Evolutionary conservation across 2,888 invertebrate genomes (phyloP), one percentile per base, ranked within the genome.

Genomic region (Spisula solida): DNA sequence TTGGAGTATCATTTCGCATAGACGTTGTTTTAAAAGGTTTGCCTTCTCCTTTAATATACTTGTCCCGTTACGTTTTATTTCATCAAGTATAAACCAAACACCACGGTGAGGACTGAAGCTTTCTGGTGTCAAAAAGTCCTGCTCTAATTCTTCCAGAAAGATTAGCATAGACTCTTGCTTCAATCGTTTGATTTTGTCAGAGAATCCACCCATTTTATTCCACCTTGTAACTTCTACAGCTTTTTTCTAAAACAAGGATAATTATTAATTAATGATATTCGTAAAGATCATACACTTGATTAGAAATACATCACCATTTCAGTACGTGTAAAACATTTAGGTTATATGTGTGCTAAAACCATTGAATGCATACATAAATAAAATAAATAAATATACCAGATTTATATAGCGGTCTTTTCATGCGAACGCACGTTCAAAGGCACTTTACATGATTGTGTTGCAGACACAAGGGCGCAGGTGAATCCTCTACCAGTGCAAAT

Each of bases 71-170:
- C 41, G 60, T 55, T 31, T 60, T 51, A 81, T 56, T 31, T 81
- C 81, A n/a, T 12, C 60, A 16, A 81, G 60, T 56, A 34, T 81
- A 20, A 6, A 81, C 29, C 31, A 31, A 0, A 81, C 55, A 16
- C 81, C 34, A 81, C 60, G 60, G 56, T 60, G 18, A 56, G 56
- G 81, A 34, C 20, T 56, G 41, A 81, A 81, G 20, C 18, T 60
- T 25, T 34, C 60, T 18, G 81, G 81, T 6, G 51, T 29, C 29
- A 56, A 1, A 20, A 81, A 60, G 4, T 56, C 29, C 41, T 81
- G 34, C 41, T 81, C 81, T 34, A 81, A 14, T 1, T 31, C 56
- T 12, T 56, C 60, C n/a, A 81, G 31, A 29, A n/a, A 55, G 12
- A 1, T 14, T n/a, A 29, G 8, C 81, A 51, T 29, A 0, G 5